phyloP scores from a whole-genome alignment of 2,888 invertebrate species.

The Nesidiocoris tenuis region DNA sequence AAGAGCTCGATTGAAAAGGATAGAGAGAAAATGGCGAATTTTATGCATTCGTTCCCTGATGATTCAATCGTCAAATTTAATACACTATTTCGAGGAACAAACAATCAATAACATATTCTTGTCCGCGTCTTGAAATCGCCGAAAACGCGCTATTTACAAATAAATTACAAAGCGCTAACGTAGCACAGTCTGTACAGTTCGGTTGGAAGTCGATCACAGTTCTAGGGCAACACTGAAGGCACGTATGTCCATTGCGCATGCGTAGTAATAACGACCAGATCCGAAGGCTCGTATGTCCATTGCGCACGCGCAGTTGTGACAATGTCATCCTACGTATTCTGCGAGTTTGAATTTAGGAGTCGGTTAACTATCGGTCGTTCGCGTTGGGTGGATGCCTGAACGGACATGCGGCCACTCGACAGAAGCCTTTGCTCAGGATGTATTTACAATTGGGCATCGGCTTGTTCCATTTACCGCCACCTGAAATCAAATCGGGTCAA shows the following conservation, averaged over 20 bases:
- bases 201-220: background rate
- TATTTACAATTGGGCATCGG: slow-evolving; percentile 47
- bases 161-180: background rate
- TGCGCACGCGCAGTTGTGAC: too few relatives aligned
- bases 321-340: background rate
- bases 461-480: slow-evolving; percentile 45
- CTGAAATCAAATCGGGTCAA: too few relatives aligned
- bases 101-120: too few relatives aligned
- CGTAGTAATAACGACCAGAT: too few relatives aligned
- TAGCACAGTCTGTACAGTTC: background rate
- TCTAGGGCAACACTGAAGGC: background rate
- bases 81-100: too few relatives aligned
- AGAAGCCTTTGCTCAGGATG: slow-evolving; percentile 47
- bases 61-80: background rate
- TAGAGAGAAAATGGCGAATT: background rate
- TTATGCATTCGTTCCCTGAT: too few relatives aligned
- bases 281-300: background rate
- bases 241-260: too few relatives aligned
- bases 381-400: slow-evolving; percentile 46
- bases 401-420: slow-evolving; percentile 46
- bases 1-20: background rate
- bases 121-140: too few relatives aligned
- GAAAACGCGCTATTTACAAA: too few relatives aligned
- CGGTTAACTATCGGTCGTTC: slow-evolving; percentile 17
- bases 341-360: background rate